Evolutionary conservation across 2,113 vertebrate genomes (phyloP).

Genomic region (Plecotus auritus): DNA sequence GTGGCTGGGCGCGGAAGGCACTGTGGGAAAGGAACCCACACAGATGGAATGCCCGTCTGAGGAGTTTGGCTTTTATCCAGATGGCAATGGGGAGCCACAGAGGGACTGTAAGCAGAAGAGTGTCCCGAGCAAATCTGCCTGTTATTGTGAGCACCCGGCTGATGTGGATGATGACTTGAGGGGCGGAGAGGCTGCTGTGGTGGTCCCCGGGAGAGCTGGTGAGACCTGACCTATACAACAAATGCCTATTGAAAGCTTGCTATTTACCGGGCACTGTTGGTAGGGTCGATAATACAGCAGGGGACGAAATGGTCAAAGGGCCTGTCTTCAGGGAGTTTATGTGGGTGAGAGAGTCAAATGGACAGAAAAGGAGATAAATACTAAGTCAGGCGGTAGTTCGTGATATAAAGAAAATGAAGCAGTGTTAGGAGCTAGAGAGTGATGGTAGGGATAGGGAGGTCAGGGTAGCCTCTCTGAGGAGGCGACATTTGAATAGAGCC

Average conservation of each 20-base stretch:
- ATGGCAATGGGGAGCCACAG: neutral
- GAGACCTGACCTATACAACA: neutral
- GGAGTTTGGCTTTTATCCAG: neutral
- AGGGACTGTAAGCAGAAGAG: neutral
- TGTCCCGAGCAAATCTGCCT: neutral
- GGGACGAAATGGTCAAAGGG: neutral
- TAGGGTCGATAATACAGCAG: neutral
- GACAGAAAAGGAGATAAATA: neutral
- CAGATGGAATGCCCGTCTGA: neutral
- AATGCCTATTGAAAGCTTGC: neutral
- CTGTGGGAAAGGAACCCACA: neutral
- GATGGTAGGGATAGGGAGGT: neutral
- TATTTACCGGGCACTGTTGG: neutral
- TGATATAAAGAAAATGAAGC: neutral
- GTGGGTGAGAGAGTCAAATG: neutral
- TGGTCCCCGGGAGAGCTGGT: neutral
- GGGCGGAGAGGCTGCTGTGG: neutral
- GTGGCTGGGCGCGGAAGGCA: neutral
- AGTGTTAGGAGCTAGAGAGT: neutral
- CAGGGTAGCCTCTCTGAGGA: neutral
- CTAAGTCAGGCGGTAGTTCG: accelerated
- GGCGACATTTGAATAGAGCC: neutral
- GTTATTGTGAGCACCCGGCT: neutral
- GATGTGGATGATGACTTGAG: neutral
- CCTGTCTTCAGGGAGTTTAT: neutral